phyloP scores from a whole-genome alignment of 2,888 invertebrate species.

The Syritta pipiens region DNA sequence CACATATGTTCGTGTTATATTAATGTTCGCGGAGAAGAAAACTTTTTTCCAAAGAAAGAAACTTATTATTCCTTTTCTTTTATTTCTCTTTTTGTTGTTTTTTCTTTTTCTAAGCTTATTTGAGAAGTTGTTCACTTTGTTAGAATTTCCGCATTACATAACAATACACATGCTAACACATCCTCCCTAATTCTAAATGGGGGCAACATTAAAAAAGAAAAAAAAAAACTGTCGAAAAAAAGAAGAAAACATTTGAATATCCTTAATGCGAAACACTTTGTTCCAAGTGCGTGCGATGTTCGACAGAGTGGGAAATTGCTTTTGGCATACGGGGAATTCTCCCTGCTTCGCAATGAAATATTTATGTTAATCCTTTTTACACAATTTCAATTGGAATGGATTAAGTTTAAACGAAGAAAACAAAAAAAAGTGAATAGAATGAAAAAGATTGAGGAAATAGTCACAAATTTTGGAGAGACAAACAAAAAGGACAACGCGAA shows the following conservation, averaged over 20 bases:
- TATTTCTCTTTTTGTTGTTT: too few relatives aligned
- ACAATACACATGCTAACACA: slow-evolving; percentile 43
- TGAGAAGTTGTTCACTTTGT: slow-evolving; percentile 59
- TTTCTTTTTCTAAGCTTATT: slow-evolving; percentile 40
- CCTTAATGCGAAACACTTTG: slow-evolving; percentile 42
- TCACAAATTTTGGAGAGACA: too few relatives aligned
- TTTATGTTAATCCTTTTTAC: slow-evolving; percentile 52
- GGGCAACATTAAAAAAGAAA: slow-evolving; percentile 2
- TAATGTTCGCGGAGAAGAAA: not conserved
- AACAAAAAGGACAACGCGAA: too few relatives aligned
- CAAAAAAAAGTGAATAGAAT: slow-evolving; percentile 33
- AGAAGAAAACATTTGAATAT: slow-evolving; percentile 50
- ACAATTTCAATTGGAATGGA: slow-evolving; percentile 33
- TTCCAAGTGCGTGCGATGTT: slow-evolving; percentile 30
- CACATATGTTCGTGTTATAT: too few relatives aligned
- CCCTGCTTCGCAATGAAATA: slow-evolving; percentile 41
- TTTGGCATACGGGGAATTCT: not conserved
- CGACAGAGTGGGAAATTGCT: slow-evolving; percentile 25
- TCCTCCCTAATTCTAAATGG: slow-evolving; percentile 6
- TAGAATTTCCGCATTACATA: slow-evolving; percentile 47
- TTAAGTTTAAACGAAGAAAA: not conserved
- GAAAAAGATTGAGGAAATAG: too few relatives aligned
- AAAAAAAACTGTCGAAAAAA: too few relatives aligned
- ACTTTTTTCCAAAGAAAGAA: slow-evolving; percentile 8
- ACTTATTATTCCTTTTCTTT: too few relatives aligned